Percentiles rank a stretch among this genome's conserved stretches.
Conservation (phyloP, 23 tunicate genomes). For the Trididemnum miniatum region DNA sequence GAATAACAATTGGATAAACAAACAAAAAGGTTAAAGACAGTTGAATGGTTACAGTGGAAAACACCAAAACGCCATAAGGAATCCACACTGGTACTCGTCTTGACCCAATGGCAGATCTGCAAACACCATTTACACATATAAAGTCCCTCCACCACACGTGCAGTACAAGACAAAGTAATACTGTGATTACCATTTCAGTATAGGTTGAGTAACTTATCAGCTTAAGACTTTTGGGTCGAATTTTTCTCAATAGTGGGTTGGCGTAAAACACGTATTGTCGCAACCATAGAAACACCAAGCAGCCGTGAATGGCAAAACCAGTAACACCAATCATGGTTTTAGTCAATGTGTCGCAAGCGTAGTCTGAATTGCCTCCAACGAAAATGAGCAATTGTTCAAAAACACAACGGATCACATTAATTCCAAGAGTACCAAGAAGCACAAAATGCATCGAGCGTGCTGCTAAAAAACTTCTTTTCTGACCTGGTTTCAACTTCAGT, state of each 20-base stretch:
- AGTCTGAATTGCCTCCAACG: constrained; percentile 32
- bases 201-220: constrained; percentile 49
- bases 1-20: constrained; percentile 53
- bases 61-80: constrained; percentile 50
- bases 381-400: constrained; percentile 38
- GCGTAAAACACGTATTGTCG: constrained; percentile 70
- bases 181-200: constrained; percentile 50
- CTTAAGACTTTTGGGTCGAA: constrained; percentile 46
- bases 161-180: constrained; percentile 25
- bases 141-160: constrained; percentile 79
- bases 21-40: constrained; percentile 53
- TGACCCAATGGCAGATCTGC: constrained; percentile 13
- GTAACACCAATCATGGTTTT: constrained; percentile 52
- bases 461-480: constrained; percentile 1
- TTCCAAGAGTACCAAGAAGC: constrained; percentile 19
- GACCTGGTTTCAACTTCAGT: background rate
- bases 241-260: constrained; percentile 42
- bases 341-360: constrained; percentile 48
- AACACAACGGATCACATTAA: constrained; percentile 19
- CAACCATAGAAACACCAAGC: constrained; percentile 72
- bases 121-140: constrained; percentile 11
- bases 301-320: constrained; percentile 54
- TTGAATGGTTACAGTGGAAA: constrained; percentile 63
- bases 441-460: constrained; percentile 37
- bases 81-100: constrained; percentile 16